A percentile compares a stretch with the other conserved stretches of the same genome.
Evolutionary conservation across 2,797 vertebrate species (phyloP).

Genomic region (Halcyon chelicuti): DNA sequence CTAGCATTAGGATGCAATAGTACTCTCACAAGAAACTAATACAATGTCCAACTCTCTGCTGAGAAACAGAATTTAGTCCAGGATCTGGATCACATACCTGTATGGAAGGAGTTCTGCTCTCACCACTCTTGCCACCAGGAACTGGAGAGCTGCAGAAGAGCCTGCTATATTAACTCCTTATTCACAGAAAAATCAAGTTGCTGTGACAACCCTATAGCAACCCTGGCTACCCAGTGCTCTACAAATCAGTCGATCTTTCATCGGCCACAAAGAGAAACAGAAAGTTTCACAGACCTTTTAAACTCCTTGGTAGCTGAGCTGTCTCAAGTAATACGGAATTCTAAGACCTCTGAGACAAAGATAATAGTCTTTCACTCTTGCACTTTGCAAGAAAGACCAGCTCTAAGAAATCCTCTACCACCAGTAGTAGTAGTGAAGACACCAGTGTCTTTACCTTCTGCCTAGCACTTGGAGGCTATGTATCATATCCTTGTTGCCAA

Average conservation of each 20-base stretch:
- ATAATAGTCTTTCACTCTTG: background rate
- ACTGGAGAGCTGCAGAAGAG: slow-evolving; percentile 13
- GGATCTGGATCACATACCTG: background rate
- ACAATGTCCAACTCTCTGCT: background rate
- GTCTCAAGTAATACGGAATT: background rate
- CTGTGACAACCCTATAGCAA: slow-evolving; percentile 50
- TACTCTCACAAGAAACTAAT: fast-evolving
- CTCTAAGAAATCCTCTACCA: background rate
- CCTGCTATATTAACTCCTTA: background rate
- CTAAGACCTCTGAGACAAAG: background rate
- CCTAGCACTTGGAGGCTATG: background rate
- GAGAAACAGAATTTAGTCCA: background rate
- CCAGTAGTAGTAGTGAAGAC: too few relatives aligned
- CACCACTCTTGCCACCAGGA: background rate
- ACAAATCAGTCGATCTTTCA: background rate
- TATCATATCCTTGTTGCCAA: background rate
- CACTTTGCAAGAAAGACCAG: background rate
- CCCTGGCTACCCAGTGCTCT: background rate
- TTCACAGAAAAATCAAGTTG: slow-evolving; percentile 48
- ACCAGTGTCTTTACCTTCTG: background rate
- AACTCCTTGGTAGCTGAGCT: background rate
- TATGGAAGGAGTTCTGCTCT: background rate
- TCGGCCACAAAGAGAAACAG: background rate
- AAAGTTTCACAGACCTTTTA: background rate
- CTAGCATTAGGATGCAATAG: background rate